Conservation (phyloP, 2,888 invertebrate species). For the Pomacea canaliculata region DNA sequence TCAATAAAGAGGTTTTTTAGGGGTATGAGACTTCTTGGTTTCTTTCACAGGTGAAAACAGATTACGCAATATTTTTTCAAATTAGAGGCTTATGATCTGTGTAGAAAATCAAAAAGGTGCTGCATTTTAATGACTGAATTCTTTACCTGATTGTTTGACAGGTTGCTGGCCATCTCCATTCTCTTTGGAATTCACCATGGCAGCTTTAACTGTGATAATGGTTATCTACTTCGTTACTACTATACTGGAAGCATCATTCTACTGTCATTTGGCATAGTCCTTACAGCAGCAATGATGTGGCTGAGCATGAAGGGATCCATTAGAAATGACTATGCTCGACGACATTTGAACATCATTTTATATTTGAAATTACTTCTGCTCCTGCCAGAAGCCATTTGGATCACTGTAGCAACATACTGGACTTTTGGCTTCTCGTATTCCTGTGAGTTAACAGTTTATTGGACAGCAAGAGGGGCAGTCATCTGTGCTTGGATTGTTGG, state of each 20-base stretch:
- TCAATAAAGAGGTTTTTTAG: no score
- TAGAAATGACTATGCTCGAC: conserved; percentile 80
- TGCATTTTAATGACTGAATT: no score
- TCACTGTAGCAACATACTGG: conserved; percentile 86
- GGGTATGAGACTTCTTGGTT: no score
- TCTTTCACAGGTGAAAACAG: no score
- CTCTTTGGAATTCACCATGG: conserved; percentile 77
- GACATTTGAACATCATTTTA: conserved; percentile 78
- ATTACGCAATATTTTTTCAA: no score
- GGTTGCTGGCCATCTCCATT: conserved; percentile 78
- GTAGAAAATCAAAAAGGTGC: no score
- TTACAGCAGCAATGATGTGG: conserved; percentile 63
- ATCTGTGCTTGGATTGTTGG: conserved; percentile 86
- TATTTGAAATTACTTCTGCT: conserved; percentile 81
- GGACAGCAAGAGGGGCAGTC: conserved; percentile 76
- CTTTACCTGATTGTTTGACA: conserved; percentile 59
- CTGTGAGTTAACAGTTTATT: conserved; percentile 52
- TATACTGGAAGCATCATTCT: conserved; percentile 75
- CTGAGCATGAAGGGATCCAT: conserved; percentile 79
- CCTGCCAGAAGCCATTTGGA: conserved; percentile 83
- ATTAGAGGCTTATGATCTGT: no score
- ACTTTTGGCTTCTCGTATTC: conserved; percentile 73
- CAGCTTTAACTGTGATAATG: conserved; percentile 79
- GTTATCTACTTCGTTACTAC: conserved; percentile 80
- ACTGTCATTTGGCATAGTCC: conserved; percentile 62